phyloP scores from a whole-genome alignment of 2,888 invertebrate genomes.

The Tachystola acroxantha region DNA sequence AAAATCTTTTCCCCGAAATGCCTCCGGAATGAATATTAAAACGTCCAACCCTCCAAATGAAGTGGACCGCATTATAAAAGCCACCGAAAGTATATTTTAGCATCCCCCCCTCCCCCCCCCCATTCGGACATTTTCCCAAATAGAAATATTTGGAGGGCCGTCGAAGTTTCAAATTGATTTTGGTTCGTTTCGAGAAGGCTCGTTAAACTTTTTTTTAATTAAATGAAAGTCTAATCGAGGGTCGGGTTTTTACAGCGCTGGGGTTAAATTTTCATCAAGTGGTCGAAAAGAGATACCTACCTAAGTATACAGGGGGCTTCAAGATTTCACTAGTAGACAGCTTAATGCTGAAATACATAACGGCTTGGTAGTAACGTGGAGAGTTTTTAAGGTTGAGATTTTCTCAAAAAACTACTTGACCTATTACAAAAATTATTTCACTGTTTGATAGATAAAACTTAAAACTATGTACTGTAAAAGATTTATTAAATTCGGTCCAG shows the following conservation, averaged over 20 bases:
- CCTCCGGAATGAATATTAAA: too few relatives aligned
- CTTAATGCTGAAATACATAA: too few relatives aligned
- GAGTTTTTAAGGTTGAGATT: too few relatives aligned
- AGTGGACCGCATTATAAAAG: conserved; percentile 6
- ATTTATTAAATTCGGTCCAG: too few relatives aligned
- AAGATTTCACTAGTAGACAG: too few relatives aligned
- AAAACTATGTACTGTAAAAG: too few relatives aligned
- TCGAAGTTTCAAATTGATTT: conserved; percentile 61
- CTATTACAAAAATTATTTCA: too few relatives aligned
- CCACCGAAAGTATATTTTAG: conserved; percentile 20
- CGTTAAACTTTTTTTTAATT: conserved; percentile 70
- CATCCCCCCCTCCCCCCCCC: conserved; percentile 21
- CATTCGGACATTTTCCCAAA: conserved; percentile 36
- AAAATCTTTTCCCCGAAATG: too few relatives aligned
- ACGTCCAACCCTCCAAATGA: conserved; percentile 6
- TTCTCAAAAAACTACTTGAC: too few relatives aligned
- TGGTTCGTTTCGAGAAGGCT: conserved; percentile 45
- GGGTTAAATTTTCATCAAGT: conserved; percentile 1
- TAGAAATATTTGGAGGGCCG: conserved; percentile 36
- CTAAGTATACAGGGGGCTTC: too few relatives aligned
- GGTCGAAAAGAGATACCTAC: not conserved
- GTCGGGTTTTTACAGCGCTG: conserved; percentile 25
- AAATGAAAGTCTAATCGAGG: conserved; percentile 53
- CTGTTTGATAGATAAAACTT: too few relatives aligned
- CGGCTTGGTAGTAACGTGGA: too few relatives aligned